Base-by-base conservation (phyloP, 2,113 vertebrate species). In the Limnothrissa miodon region DNA sequence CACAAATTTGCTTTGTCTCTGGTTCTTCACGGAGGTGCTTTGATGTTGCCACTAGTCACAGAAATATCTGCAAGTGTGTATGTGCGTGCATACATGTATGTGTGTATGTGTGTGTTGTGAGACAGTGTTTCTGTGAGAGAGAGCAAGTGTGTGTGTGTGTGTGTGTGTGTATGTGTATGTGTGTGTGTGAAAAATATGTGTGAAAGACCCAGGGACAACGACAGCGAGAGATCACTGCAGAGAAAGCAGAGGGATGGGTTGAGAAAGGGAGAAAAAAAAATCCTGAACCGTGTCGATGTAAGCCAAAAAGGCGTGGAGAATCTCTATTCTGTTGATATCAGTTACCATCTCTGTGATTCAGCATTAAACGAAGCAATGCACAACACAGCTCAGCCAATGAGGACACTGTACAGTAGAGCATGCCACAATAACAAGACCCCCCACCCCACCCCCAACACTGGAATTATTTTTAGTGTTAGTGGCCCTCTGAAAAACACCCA, bases 271-370 rank as follows among this genome's bases (percentile, higher is more conserved):
- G 9, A 21, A 29, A 9, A 23, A 39, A 11, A 53, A 13, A 66
- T 17, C 36, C 15, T 0, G 13, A 36, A 15, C 4, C 29, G 25
- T 74, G 66, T 74, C 66, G 66, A 39, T 74, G 66, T 74, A 74
- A 29, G 13, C 29, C 33, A 36, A 39, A 36, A 11, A 36, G 29
- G 33, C 13, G 11, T 39, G 66, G 66, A 36, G 33, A 36, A 74
- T 74, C 66, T 74, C 29, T 4, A 74, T 74, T 39, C 66, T 39
- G 66, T 74, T 74, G 11, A 3, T 74, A 74, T 74, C 66, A 13
- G 29, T 74, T 74, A 74, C 66, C 66, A 74, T 74, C 66, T 33
- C 66, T 74, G 29, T 74, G 66, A 74, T 74, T 74, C 66, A 74
- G 66, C 66, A 74, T 36, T 36, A 74, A 66, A 15, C 25, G n/a